Base-by-base conservation (phyloP, 1,140 invertebrate species). In the Dinothrombium tinctorium region DNA sequence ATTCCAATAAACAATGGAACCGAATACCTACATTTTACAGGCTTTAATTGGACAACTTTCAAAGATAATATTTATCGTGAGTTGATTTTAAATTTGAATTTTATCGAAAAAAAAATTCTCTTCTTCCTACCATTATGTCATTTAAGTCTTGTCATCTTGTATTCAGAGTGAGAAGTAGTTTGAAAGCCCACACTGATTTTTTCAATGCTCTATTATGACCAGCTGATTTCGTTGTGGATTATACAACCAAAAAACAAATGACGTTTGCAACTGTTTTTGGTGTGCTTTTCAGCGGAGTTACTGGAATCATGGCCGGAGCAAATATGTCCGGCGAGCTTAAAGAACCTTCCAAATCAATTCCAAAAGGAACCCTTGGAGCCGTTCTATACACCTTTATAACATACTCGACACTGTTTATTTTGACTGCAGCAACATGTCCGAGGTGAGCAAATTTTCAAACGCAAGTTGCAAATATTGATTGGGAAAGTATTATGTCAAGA, bases 231-330 rank as follows among this genome's bases (percentile, higher is more conserved):
- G 72, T 69, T 0, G 50, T 53, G n/a, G 87, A 94, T 67, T 94
- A 94, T 54, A 78, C 76, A 0, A 74, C 71, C 2, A 68, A 67
- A 1, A 59, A 64, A 11, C 54, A 68, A 49, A 75, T 76, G 14
- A 71, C 73, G 54, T 95, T 94, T 65, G 74, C 83, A 1, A 73
- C 74, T 1, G 84, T 95, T 15, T 98, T 98, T 62, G 84, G 84
- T 20, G 84, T 92, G 5, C 58, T 64, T 14, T 65, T 66, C 48
- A 86, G 81, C 36, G 87, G 87, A 17, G 84, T 96, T 3, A 99
- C 94, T 7, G 94, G 94, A 2, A 96, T 99, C 44, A 92, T 98
- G 78, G 92, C 90, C 37, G 94, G 94, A 6, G 90, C 92, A 15
- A 99, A 98, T 60, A 95, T 99, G 86, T 90, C 83, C 50, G 87